These are phyloP conservation scores for Orthosia gothica DNA, from an alignment of 2,888 invertebrate genomes.

Conservation along the genomic window DNA sequence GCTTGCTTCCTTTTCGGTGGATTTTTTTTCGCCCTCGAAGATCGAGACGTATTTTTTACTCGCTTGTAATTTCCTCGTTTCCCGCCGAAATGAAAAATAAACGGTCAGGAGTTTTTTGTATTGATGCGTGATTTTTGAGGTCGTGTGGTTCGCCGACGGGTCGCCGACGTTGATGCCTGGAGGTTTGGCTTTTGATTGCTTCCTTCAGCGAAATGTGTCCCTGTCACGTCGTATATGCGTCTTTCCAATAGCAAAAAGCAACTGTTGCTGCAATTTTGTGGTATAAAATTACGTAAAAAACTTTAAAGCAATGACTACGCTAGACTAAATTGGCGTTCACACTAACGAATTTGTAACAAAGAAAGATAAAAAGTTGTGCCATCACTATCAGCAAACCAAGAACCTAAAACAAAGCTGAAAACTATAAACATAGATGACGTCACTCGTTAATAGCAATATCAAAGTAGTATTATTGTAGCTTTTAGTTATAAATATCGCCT, in stretches of 20 bases:
- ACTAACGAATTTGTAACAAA: neutral
- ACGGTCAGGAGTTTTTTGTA: slow-evolving; percentile 75
- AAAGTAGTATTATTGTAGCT: no score
- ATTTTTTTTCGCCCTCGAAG: slow-evolving; percentile 86
- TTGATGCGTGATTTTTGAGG: slow-evolving; percentile 78
- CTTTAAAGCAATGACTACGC: neutral
- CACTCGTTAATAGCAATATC: no score
- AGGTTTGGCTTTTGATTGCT: slow-evolving; percentile 13
- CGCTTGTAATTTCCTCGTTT: slow-evolving; percentile 88
- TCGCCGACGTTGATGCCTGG: neutral
- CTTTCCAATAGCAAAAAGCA: neutral
- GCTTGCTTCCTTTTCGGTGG: slow-evolving; percentile 90
- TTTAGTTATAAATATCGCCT: no score
- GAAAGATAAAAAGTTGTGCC: neutral
- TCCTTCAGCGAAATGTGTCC: neutral
- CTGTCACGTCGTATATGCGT: neutral
- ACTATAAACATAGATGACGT: no score
- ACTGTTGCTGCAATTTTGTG: neutral
- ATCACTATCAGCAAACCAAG: no score
- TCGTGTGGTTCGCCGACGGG: slow-evolving; percentile 16
- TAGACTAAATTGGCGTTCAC: neutral
- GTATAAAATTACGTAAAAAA: neutral
- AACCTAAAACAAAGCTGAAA: no score
- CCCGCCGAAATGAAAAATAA: slow-evolving; percentile 86
- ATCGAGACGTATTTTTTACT: slow-evolving; percentile 90